Conservation (phyloP, 1,140 invertebrate genomes). For the Neodiprion fabricii region DNA sequence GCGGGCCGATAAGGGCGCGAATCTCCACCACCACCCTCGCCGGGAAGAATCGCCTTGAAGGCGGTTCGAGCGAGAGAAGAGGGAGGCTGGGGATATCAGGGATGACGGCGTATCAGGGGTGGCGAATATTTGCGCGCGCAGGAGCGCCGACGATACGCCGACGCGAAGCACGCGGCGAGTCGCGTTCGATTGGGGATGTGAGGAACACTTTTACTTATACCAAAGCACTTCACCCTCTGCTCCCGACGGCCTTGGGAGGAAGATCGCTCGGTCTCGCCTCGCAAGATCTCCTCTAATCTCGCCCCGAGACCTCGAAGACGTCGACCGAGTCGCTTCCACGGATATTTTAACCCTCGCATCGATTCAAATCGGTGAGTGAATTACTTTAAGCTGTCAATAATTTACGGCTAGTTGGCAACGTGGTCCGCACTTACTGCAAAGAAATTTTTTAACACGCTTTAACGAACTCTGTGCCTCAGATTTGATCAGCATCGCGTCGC, state of each 20-base stretch:
- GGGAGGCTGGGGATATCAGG: slow-evolving; percentile 9
- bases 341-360: no score
- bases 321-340: no score
- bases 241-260: slow-evolving; percentile 21
- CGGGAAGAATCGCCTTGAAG: neutral
- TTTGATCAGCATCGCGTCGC: no score
- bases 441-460: no score
- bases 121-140: slow-evolving; percentile 38
- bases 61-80: neutral
- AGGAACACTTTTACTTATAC: slow-evolving; percentile 35
- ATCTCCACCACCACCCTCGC: neutral
- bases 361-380: no score
- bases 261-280: neutral
- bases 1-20: neutral
- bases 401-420: no score
- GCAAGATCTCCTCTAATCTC: no score
- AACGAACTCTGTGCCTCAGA: no score
- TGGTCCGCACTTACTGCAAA: no score
- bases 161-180: slow-evolving; percentile 36
- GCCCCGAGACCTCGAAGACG: no score
- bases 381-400: no score
- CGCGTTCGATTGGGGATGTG: slow-evolving; percentile 25
- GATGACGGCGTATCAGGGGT: slow-evolving; percentile 9
- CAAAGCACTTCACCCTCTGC: slow-evolving; percentile 30
- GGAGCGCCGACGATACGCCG: slow-evolving; percentile 43